Evolutionary conservation across 2,113 vertebrate species (phyloP).

Genomic region (Monarcha castaneiventris): DNA sequence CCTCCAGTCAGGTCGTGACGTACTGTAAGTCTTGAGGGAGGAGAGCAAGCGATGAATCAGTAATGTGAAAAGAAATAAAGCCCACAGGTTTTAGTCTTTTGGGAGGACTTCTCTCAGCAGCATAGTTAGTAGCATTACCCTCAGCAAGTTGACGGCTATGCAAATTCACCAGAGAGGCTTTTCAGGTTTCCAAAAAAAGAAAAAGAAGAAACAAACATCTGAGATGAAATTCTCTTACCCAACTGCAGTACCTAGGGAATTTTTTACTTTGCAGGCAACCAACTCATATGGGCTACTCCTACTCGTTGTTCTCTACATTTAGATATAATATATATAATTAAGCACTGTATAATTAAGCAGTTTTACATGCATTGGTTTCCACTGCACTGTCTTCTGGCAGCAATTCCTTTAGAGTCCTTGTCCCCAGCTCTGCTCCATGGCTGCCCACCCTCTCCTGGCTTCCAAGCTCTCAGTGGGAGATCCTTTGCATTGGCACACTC

Average conservation of each 20-base stretch:
- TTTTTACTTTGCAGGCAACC: slow-evolving; percentile 46
- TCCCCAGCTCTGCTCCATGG: background rate
- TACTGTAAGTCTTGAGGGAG: slow-evolving; percentile 25
- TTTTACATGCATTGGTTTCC: background rate
- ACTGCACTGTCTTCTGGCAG: background rate
- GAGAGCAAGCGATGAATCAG: slow-evolving; percentile 16
- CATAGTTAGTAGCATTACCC: background rate
- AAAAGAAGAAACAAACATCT: slow-evolving; percentile 10
- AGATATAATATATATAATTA: slow-evolving; percentile 26
- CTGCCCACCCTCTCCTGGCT: background rate
- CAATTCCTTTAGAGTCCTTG: background rate
- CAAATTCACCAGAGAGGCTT: background rate
- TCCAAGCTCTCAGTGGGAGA: background rate
- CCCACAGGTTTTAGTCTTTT: slow-evolving; percentile 28
- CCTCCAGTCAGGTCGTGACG: slow-evolving; percentile 17
- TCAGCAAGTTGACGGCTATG: background rate
- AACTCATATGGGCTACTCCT: slow-evolving; percentile 48
- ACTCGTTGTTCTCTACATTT: slow-evolving; percentile 42
- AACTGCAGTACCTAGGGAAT: slow-evolving; percentile 28
- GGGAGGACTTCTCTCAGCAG: background rate
- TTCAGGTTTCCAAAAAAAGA: background rate
- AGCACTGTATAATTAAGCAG: slow-evolving; percentile 5
- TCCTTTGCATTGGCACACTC: rapidly evolving
- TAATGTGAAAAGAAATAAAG: slow-evolving; percentile 14
- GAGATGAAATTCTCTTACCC: slow-evolving; percentile 44